phyloP scores from a whole-genome alignment of 1,140 invertebrate species.

The Drosophila saltans region DNA sequence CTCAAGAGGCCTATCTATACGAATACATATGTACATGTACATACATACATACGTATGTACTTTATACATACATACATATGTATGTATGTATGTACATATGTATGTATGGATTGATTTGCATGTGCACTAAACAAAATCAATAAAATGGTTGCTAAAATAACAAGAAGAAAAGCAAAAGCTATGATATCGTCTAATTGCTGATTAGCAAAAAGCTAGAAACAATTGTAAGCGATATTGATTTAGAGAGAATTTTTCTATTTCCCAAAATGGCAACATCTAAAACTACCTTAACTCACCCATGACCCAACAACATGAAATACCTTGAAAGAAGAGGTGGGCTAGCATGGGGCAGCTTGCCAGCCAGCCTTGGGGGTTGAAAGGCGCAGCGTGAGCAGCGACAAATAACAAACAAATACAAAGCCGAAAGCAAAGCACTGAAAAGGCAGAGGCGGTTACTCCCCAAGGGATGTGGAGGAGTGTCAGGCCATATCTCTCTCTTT shows the following conservation, averaged over 20 bases:
- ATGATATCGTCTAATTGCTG: neutral
- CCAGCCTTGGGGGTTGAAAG: conserved; percentile 73
- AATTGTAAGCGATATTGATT: conserved; percentile 8
- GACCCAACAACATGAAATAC: conserved; percentile 44
- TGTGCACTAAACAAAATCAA: conserved; percentile 7
- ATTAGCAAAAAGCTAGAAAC: neutral
- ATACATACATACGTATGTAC: neutral
- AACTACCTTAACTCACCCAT: conserved; percentile 24
- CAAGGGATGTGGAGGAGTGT: conserved; percentile 60
- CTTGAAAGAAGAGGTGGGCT: conserved; percentile 11
- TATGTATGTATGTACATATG: neutral
- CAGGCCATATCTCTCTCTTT: conserved; percentile 4
- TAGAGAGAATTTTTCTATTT: conserved; percentile 57
- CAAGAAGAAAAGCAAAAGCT: neutral
- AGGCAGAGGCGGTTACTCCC: conserved; percentile 47
- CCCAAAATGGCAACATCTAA: conserved; percentile 70
- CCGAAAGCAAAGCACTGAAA: conserved; percentile 54
- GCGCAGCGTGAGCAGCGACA: conserved; percentile 55
- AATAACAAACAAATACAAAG: conserved; percentile 72
- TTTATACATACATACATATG: neutral
- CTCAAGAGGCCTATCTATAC: conserved; percentile 43
- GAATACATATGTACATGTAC: neutral
- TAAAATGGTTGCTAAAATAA: neutral
- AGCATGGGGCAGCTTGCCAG: conserved; percentile 5
- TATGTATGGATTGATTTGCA: conserved; percentile 1